Conservation (phyloP, 2,113 vertebrate genomes). For the Catharus minimus region DNA sequence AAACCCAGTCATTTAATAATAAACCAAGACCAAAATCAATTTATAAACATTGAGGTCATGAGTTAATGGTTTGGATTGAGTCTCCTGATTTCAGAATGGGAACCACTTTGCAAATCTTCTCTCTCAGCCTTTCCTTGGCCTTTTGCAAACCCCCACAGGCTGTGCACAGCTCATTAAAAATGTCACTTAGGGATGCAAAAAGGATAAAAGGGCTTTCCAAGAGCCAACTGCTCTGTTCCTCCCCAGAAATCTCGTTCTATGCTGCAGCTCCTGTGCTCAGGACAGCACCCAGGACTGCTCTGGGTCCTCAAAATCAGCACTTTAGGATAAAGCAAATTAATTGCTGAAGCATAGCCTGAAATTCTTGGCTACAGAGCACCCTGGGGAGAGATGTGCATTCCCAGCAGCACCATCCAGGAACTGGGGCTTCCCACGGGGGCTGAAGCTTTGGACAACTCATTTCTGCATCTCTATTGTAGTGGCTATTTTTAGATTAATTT, state of each 20-base stretch:
- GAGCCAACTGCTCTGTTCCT: not conserved
- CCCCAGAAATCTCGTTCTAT: accelerated
- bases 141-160: not conserved
- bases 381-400: not conserved
- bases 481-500: not conserved
- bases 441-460: not conserved
- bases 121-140: not conserved
- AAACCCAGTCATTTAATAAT: not conserved
- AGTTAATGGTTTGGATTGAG: not conserved
- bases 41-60: not conserved
- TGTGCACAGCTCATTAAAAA: not conserved
- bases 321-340: not conserved
- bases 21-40: not conserved
- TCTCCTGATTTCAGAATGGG: not conserved
- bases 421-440: not conserved
- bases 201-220: not conserved
- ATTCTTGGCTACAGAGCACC: not conserved
- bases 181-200: not conserved
- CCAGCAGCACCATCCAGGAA: not conserved
- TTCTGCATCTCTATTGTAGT: not conserved
- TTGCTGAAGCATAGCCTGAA: not conserved
- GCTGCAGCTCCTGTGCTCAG: not conserved
- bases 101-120: not conserved
- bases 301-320: not conserved
- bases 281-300: not conserved